Base-by-base conservation (phyloP, 2,888 invertebrate species). In the Entomobrya multifasciata region DNA sequence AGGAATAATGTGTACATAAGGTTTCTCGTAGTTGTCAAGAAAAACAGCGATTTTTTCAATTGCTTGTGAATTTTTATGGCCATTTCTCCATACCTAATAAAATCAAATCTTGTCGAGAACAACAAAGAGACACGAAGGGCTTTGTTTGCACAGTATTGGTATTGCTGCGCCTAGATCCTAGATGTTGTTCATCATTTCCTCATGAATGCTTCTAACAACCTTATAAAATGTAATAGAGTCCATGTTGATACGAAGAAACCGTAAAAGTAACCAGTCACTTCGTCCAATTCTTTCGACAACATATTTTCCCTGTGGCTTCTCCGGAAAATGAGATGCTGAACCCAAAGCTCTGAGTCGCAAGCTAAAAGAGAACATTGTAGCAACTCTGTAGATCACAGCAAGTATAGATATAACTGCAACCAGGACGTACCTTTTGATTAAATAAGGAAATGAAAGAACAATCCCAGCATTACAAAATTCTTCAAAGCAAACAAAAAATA, bases 221-320 rank as follows among this genome's bases (percentile, higher is more conserved):
- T 74, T 85, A 27, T 89, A 86, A 79, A 90, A 91, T 13, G 88
- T 87, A 6, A 77, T 78, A 0, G 78, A 57, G 22, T 90, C 89
- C 79, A 91, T 25, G 52, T 91, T 91, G 8, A 90, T 60, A 2
- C 88, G 85, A 8, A 91, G 85, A 41, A 91, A 85, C 11, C 89
- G 79, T 0, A 91, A 78, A 10, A 91, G 86, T 15, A 91, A 78
- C 91, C 91, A 91, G 49, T 90, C 90, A n/a, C 88, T 77, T 3
- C 22, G 13, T 20, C 82, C 82, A 2, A 77, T 25, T 8, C 74
- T 72, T 0, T 41, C 1, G 11, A 87, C 13, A n/a, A 78, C 87
- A 65, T 67, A 77, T 41, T 85, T 85, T 62, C 78, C 85, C 49
- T 79, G 85, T 8, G 55, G 57, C 44, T 79, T 79, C 25, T 85